Conservation (phyloP, 2,888 invertebrate species). For the Callyntrura sp. region DNA sequence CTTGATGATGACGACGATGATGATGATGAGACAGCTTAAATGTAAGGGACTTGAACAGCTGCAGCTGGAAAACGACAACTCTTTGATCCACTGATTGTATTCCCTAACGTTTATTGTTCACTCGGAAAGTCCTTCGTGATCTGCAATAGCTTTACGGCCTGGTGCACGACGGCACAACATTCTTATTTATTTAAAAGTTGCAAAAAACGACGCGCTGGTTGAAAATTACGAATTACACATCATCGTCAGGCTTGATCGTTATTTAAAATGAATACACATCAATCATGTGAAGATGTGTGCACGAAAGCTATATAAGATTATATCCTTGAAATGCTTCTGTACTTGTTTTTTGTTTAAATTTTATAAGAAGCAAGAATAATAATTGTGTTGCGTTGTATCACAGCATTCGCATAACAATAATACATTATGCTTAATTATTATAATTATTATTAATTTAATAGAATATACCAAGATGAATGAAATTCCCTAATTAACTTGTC, state of each 20-base stretch:
- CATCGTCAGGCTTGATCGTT: background rate
- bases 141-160: background rate
- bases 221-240: background rate
- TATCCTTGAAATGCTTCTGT: slow-evolving; percentile 15
- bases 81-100: background rate
- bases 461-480: too few species aligned
- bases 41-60: background rate
- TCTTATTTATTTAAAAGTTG: slow-evolving; percentile 2
- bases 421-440: too few species aligned
- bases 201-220: slow-evolving; percentile 46
- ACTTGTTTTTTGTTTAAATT: background rate
- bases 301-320: slow-evolving; percentile 1
- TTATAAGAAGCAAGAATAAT: slow-evolving; percentile 6
- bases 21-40: slow-evolving; percentile 28
- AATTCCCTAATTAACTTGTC: background rate
- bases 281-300: slow-evolving; percentile 17
- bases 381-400: background rate
- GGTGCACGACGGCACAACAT: background rate
- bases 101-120: background rate
- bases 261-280: slow-evolving; percentile 33
- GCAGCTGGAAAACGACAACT: slow-evolving; percentile 2
- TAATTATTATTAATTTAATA: slow-evolving; percentile 53
- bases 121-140: background rate
- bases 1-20: background rate
- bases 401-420: background rate